Percentiles rank a stretch among this genome's conserved stretches.
phyloP scores from a whole-genome alignment of 2,797 vertebrate genomes.

The Oreochromis mossambicus region DNA sequence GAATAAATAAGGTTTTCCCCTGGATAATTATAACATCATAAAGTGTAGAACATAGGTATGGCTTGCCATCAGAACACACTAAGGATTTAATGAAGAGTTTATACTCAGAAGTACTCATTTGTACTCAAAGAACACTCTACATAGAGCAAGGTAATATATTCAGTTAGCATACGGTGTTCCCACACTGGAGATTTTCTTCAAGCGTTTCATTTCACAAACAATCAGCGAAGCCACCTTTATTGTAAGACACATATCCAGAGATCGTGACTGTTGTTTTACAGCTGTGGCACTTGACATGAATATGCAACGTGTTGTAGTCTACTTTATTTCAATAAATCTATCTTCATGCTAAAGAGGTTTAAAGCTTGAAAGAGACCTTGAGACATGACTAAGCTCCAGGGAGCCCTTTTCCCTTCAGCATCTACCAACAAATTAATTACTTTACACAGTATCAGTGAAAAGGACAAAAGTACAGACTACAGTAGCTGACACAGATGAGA shows the following conservation, averaged over 20 bases:
- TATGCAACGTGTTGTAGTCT: neutral
- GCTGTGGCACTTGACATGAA: constrained; percentile 8
- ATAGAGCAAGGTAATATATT: constrained; percentile 18
- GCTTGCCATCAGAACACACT: constrained; percentile 10
- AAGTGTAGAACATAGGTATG: neutral
- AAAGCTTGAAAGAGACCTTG: constrained; percentile 45
- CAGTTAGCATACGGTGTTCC: neutral
- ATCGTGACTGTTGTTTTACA: neutral
- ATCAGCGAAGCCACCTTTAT: neutral
- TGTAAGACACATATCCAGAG: neutral
- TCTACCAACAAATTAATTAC: constrained; percentile 53
- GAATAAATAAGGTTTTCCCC: constrained; percentile 9
- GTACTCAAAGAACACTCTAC: neutral
- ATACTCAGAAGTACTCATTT: constrained; percentile 5
- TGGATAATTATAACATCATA: neutral
- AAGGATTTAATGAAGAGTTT: constrained; percentile 23
- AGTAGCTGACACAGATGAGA: constrained; percentile 1
- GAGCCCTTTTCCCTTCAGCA: constrained; percentile 27
- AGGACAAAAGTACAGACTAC: constrained; percentile 9
- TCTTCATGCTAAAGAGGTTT: constrained; percentile 4
- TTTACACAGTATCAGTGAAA: constrained; percentile 8
- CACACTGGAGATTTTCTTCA: constrained; percentile 8
- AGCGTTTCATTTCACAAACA: neutral
- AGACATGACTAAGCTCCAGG: constrained; percentile 24
- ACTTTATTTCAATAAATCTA: constrained; percentile 6